These are phyloP conservation scores for Centropyge bicolor DNA, from an alignment of 2,797 vertebrate genomes.

Conservation along the genomic window DNA sequence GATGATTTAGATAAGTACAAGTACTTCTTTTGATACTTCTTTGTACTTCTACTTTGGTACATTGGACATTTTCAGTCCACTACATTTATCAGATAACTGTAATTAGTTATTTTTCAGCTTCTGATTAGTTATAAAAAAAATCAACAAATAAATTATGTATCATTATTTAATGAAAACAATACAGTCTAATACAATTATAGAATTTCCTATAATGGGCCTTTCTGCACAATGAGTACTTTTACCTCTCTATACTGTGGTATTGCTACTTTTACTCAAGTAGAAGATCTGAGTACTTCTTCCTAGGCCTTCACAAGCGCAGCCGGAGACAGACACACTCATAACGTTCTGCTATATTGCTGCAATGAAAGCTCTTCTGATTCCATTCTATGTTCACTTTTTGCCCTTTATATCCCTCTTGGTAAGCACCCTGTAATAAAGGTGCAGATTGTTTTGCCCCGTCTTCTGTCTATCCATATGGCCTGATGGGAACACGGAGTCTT, in stretches of 20 bases:
- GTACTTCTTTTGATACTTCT: too few relatives aligned
- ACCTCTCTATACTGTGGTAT: too few relatives aligned
- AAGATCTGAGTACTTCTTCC: not conserved
- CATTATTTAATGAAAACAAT: too few relatives aligned
- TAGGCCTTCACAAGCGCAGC: not conserved
- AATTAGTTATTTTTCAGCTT: not conserved
- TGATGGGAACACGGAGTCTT: conserved; percentile 43
- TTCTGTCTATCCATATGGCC: conserved; percentile 32
- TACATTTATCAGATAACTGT: not conserved
- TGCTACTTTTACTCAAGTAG: too few relatives aligned
- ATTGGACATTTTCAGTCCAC: not conserved
- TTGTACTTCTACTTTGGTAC: not conserved
- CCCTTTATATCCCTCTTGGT: conserved; percentile 19
- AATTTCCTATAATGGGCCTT: too few relatives aligned
- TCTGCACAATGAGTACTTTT: too few relatives aligned
- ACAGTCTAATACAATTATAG: too few relatives aligned
- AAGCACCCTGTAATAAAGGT: conserved; percentile 43
- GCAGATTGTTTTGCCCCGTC: conserved; percentile 50
- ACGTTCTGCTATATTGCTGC: not conserved
- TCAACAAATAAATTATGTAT: too few relatives aligned
- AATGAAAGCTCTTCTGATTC: conserved; percentile 26
- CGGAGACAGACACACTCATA: conserved; percentile 10
- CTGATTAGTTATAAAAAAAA: not conserved
- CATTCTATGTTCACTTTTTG: conserved; percentile 31
- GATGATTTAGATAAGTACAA: not conserved